Base-by-base conservation (phyloP, 2,113 vertebrate genomes). In the Chloropsis hardwickii region DNA sequence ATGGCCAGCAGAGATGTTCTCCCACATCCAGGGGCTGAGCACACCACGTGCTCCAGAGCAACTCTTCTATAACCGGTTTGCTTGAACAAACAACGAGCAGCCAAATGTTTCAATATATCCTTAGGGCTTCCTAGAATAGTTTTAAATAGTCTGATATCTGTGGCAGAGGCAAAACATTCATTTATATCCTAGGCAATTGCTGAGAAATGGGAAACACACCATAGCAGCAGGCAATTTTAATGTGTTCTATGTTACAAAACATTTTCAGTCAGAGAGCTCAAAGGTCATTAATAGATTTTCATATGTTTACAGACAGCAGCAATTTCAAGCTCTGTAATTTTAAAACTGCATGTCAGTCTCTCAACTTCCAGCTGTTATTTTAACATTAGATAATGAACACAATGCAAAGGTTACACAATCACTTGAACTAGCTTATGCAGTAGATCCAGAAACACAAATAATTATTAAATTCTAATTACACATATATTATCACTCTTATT, bases 391-490 rank as follows among this genome's bases (percentile, higher is more conserved):
- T 96, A 92, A 93, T 90, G 96, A 96, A 89, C 90, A 97, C 80
- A 91, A 94, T 80, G 83, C 90, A 95, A 96, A 96, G 94, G 95
- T 97, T 96, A 93, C 56, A 60, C 78, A 86, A 85, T 86, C 95
- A 85, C 72, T 96, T 93, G 83, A 95, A 96, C 92, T 69, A 79
- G 80, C 92, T 96, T 94, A 91, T 37, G 28, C 61, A 71, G 81
- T 11, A 91, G 79, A 96, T 86, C 89, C 51, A 92, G 88, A 57
- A 69, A 69, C 58, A 94, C 74, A 82, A 94, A 95, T 87, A 69
- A 86, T 93, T 94, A 97, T 95, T 95, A 90, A 93, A 86, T 84
- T 92, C 91, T 97, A 96, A 97, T 97, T 97, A 94, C 70, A 92
- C 83, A 88, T 96, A 84, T 92, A 90, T 95, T 92, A 96, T 71